A percentile compares a stretch with the other conserved stretches of the same genome.
These are phyloP conservation scores for Mallotus villosus DNA, from an alignment of 2,797 vertebrate species.

Conservation along the genomic window DNA sequence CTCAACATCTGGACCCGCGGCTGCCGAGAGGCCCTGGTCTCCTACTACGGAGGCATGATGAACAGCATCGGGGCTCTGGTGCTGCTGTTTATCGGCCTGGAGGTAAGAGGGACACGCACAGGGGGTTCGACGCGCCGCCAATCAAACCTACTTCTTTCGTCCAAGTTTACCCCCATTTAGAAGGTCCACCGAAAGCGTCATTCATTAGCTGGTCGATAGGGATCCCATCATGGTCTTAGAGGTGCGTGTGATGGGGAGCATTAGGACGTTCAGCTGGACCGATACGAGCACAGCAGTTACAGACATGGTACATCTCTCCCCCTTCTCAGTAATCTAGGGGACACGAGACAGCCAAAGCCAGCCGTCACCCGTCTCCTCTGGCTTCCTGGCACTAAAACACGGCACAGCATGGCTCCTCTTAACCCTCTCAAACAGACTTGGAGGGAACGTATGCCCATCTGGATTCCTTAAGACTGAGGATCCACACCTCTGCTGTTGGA, in stretches of 20 bases:
- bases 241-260: too few species aligned
- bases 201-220: too few species aligned
- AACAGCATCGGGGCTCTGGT: constrained; percentile 67
- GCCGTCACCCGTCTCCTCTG: background rate
- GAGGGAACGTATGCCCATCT: background rate
- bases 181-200: too few species aligned
- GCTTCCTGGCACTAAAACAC: background rate
- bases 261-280: background rate
- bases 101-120: background rate
- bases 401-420: background rate
- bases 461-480: background rate
- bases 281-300: background rate
- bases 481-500: background rate
- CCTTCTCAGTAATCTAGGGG: too few species aligned
- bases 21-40: constrained; percentile 74
- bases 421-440: background rate
- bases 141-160: too few species aligned
- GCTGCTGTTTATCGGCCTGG: constrained; percentile 71
- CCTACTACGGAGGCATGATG: constrained; percentile 79
- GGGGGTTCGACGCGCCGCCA: too few species aligned
- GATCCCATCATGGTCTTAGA: too few species aligned
- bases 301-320: background rate
- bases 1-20: constrained; percentile 78
- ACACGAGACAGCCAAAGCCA: background rate
- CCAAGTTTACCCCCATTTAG: too few species aligned